Conservation (phyloP, 1,140 invertebrate genomes). For the Myzus persicae region DNA sequence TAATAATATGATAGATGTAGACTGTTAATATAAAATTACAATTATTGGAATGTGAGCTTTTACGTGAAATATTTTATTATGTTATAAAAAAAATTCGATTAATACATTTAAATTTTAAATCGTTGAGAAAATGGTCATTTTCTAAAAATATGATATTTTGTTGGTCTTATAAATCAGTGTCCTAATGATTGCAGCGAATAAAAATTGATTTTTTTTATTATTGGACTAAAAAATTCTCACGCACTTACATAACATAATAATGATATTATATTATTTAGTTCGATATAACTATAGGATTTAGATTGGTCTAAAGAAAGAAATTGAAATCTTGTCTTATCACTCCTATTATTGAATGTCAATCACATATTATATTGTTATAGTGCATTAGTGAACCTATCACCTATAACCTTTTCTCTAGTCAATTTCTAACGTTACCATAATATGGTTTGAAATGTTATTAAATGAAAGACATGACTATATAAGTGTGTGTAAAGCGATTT, state of each 20-base stretch:
- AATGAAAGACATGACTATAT: not conserved
- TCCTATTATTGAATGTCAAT: constrained; percentile 23
- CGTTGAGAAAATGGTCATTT: not conserved
- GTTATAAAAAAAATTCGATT: not conserved
- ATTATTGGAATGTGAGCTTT: not conserved
- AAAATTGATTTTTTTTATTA: not conserved
- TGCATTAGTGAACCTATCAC: not conserved
- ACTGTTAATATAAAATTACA: not conserved
- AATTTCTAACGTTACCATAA: not conserved
- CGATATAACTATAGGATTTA: not conserved
- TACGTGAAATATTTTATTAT: not conserved
- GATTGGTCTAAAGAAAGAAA: not conserved
- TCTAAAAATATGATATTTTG: not conserved
- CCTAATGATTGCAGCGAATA: not conserved
- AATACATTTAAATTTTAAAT: not conserved
- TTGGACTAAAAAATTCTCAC: not conserved
- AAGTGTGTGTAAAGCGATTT: not conserved
- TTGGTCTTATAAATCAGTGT: not conserved
- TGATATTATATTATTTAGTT: not conserved
- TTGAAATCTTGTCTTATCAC: not conserved
- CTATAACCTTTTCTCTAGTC: not conserved
- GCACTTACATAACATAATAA: not conserved
- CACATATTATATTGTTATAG: not conserved
- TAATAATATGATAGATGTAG: not conserved
- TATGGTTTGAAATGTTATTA: constrained; percentile 15